A percentile compares a stretch with the other conserved stretches of the same genome.
phyloP scores from a whole-genome alignment of 2,888 invertebrate species.

The Teleiodes luculella region DNA sequence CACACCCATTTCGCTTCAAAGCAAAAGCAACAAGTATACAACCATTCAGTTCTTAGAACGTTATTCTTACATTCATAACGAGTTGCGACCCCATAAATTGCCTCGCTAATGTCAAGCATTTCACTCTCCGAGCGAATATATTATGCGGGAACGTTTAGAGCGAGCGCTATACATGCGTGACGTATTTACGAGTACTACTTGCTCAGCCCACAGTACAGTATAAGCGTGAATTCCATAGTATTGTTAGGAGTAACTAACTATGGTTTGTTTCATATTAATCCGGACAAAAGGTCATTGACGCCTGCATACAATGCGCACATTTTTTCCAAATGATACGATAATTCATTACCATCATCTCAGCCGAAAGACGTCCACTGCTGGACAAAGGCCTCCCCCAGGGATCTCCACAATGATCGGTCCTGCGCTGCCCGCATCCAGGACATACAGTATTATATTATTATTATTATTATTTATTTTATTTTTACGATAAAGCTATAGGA shows the following conservation, averaged over 20 bases:
- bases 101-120: conserved; percentile 47
- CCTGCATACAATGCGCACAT: no score
- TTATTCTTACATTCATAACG: conserved; percentile 24
- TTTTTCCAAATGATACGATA: no score
- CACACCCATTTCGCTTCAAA: background rate
- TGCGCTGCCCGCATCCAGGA: background rate
- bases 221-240: background rate
- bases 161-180: conserved; percentile 26
- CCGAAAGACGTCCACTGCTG: no score
- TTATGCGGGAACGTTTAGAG: conserved; percentile 37
- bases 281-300: no score
- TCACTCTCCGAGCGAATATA: conserved; percentile 53
- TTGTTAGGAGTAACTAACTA: background rate
- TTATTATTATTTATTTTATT: no score
- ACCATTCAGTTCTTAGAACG: conserved; percentile 1
- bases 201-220: conserved; percentile 30
- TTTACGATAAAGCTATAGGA: no score
- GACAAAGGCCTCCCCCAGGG: no score
- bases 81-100: conserved; percentile 44
- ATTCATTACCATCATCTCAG: no score
- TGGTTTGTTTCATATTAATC: no score
- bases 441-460: no score
- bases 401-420: no score
- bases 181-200: conserved; percentile 63
- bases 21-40: background rate